Evolutionary conservation across 53 echinoderm and acorn worm species (phyloP).

Genomic region (Paracentrotus lividus): DNA sequence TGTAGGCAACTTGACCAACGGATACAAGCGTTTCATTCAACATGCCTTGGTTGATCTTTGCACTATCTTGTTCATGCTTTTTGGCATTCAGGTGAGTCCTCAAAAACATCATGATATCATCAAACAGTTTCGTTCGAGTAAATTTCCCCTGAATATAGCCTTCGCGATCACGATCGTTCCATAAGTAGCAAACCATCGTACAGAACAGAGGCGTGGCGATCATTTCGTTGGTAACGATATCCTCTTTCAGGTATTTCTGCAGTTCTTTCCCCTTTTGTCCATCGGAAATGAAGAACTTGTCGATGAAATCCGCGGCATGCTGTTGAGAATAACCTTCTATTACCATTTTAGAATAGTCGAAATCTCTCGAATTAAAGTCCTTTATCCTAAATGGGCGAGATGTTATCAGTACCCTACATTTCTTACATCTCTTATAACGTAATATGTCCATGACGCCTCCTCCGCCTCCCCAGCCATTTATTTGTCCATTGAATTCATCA

Average conservation of each 20-base stretch:
- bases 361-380: background rate
- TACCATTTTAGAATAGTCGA: conserved; percentile 30
- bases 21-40: conserved; percentile 2
- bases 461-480: background rate
- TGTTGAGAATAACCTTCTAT: conserved; percentile 58
- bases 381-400: background rate
- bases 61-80: background rate
- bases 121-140: conserved; percentile 24
- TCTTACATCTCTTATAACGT: background rate
- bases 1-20: background rate
- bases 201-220: conserved; percentile 20
- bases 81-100: conserved; percentile 37
- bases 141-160: conserved; percentile 21
- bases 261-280: conserved; percentile 3
- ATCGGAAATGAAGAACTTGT: conserved; percentile 37
- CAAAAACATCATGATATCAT: conserved; percentile 5
- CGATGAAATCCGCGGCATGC: conserved; percentile 30
- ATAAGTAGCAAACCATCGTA: conserved; percentile 33
- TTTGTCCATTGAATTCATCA: conserved; percentile 34
- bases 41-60: background rate
- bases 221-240: conserved; percentile 42
- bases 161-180: no score
- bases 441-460: conserved; percentile 44
- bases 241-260: conserved; percentile 19
- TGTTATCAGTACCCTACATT: conserved; percentile 42